Evolutionary conservation across 2,797 vertebrate species (phyloP).

Genomic region (Mallotus villosus): DNA sequence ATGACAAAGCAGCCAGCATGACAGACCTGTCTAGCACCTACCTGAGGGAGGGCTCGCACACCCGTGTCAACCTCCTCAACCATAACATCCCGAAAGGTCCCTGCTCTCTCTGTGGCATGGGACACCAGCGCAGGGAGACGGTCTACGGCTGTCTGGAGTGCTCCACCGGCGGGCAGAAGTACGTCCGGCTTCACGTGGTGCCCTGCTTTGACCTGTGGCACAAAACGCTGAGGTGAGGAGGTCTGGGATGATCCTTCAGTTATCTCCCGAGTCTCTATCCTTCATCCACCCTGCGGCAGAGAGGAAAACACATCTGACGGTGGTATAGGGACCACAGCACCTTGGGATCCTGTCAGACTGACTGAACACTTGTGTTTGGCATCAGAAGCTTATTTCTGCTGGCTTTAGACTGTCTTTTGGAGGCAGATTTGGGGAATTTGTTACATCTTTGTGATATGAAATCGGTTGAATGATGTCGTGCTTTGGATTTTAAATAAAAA

Average conservation of each 20-base stretch:
- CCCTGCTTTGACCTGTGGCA: conserved; percentile 99
- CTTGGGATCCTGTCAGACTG: neutral
- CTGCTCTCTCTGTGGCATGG: conserved; percentile 94
- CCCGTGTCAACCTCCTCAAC: conserved; percentile 93
- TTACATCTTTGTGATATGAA: neutral
- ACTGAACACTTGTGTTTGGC: conserved; percentile 2
- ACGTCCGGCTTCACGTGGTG: conserved; percentile 91
- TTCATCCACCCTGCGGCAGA: neutral
- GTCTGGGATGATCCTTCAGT: neutral
- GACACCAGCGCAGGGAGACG: conserved; percentile 87
- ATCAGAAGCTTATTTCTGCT: conserved; percentile 5
- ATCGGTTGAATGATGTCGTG: neutral
- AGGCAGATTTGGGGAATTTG: neutral
- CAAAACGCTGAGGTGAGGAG: conserved; percentile 77
- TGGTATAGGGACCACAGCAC: neutral
- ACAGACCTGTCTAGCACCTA: conserved; percentile 88
- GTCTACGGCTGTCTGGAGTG: conserved; percentile 97
- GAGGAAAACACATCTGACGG: too few species aligned
- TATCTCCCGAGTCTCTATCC: neutral
- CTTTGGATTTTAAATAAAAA: neutral
- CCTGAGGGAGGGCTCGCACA: conserved; percentile 87
- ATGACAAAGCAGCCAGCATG: conserved; percentile 94
- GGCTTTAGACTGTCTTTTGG: neutral
- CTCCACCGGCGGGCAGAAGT: conserved; percentile 86
- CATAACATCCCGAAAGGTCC: conserved; percentile 96